Evolutionary conservation across 1,140 invertebrate genomes (phyloP), one percentile per base, ranked within the genome.

Genomic region (Drosophila albomicans): DNA sequence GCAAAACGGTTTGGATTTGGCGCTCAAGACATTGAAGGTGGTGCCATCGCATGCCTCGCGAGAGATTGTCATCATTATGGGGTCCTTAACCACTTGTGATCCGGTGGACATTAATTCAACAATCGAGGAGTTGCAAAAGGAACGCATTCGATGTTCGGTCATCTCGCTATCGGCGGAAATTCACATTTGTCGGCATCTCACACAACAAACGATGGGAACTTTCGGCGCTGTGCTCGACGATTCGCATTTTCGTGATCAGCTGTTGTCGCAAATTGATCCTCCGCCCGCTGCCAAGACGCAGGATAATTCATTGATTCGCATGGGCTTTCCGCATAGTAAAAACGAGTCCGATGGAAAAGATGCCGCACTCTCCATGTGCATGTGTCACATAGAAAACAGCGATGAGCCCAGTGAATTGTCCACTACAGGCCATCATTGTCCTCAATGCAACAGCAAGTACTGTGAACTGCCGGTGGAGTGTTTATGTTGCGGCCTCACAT

Each of bases 381-480:
- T 98, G 96, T 98, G 97, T 91, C 97, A 98, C 92, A 94, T 97
- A 38, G 97, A 98, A 76, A 96, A 95, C 81, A 92, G 94, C 41
- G 94, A 96, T 64, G 95, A 95, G 62, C 94, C 93, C 3, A 94
- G 94, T 61, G 95, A 95, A 91, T 93, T 95, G 66, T 95, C 93
- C 82, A 94, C 95, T 38, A 95, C 94, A 11, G 98, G 98, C 2
- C 99, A 99, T 92, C 96, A 98, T 84, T 99, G 98, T 93, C 98
- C 98, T 20, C 98, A 99, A 91, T 99, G 99, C 93, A 95, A 96
- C 70, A 98, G 97, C 92, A 99, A 99, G 94, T 99, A 99, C 93
- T 99, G 99, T 93, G 98, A 99, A 92, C 94, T 99, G 73, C 99
- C 99, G 0, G 97, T 98, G 1, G 99, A 99, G 93, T 99, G 99